Evolutionary conservation across 2,113 vertebrate genomes (phyloP).

Genomic region (Calcarius ornatus): DNA sequence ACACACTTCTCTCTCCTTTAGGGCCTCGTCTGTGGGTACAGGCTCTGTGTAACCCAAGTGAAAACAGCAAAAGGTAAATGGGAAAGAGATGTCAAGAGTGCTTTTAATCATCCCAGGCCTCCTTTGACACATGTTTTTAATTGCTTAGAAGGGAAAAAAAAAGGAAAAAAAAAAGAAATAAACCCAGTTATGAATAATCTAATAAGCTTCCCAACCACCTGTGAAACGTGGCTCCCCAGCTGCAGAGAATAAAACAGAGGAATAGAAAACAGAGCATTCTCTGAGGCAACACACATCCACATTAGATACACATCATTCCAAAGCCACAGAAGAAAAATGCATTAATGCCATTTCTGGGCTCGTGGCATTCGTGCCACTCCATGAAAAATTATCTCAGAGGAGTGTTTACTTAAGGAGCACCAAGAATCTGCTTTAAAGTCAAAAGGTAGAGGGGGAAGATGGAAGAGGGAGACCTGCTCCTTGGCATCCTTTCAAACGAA

Average conservation of each 20-base stretch:
- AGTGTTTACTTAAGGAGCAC: constrained; percentile 41
- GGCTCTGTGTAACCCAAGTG: not conserved
- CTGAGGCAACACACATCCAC: not conserved
- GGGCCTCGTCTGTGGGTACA: not conserved
- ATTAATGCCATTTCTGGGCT: constrained; percentile 45
- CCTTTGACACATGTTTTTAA: constrained; percentile 57
- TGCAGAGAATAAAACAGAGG: constrained; percentile 46
- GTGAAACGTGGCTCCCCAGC: constrained; percentile 59
- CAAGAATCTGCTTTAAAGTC: constrained; percentile 20
- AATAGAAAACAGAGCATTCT: constrained; percentile 35
- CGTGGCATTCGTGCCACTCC: not conserved
- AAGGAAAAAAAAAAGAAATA: not conserved
- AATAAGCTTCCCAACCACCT: constrained; percentile 64
- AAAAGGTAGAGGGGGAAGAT: constrained; percentile 4
- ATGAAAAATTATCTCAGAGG: not conserved
- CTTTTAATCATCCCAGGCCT: constrained; percentile 11
- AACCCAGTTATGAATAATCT: constrained; percentile 65
- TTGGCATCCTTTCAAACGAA: constrained; percentile 1
- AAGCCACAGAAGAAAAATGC: constrained; percentile 38
- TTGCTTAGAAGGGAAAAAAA: not conserved
- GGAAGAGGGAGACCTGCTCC: constrained; percentile 26
- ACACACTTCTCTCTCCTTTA: not conserved
- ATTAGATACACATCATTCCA: not conserved
- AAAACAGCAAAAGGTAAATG: constrained; percentile 55
- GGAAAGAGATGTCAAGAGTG: constrained; percentile 49